These are phyloP conservation scores for Mesoligia furuncula DNA, from an alignment of 2,888 invertebrate genomes.

Conservation along the genomic window DNA sequence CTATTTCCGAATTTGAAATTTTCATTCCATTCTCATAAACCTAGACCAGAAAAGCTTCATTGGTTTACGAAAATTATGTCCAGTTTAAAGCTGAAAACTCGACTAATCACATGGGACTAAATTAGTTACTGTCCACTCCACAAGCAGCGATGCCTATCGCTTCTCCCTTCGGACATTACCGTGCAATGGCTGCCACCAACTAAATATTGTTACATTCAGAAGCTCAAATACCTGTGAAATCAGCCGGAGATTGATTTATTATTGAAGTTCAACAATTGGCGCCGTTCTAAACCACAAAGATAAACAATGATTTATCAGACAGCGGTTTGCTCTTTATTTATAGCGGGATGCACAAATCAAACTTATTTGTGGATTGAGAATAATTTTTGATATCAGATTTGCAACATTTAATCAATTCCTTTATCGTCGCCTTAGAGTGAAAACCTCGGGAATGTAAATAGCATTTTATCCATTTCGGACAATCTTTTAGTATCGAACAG, in stretches of 20 bases:
- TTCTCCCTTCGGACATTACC: background rate
- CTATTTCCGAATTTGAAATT: background rate
- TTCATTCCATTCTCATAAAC: background rate
- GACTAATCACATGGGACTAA: background rate
- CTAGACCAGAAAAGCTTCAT: background rate
- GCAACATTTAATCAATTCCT: background rate
- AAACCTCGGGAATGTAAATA: too few species aligned
- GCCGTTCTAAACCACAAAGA: slow-evolving; percentile 33
- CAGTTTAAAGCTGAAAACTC: background rate
- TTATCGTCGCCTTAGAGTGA: too few species aligned
- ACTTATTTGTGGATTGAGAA: slow-evolving; percentile 13
- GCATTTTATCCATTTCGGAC: too few species aligned
- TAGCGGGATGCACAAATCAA: slow-evolving; percentile 38
- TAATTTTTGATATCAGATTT: background rate
- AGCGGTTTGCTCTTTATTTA: slow-evolving; percentile 36
- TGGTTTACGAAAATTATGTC: background rate
- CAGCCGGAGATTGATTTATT: slow-evolving; percentile 29
- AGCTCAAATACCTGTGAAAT: slow-evolving; percentile 16
- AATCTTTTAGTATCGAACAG: too few species aligned
- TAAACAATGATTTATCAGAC: slow-evolving; percentile 40
- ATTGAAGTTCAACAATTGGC: slow-evolving; percentile 30
- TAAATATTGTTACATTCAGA: slow-evolving; percentile 1
- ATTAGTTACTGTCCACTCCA: background rate
- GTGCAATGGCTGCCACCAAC: background rate
- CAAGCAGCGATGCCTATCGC: background rate